Evolutionary conservation across 2,113 vertebrate species (phyloP).

Genomic region (Labeo rohita): DNA sequence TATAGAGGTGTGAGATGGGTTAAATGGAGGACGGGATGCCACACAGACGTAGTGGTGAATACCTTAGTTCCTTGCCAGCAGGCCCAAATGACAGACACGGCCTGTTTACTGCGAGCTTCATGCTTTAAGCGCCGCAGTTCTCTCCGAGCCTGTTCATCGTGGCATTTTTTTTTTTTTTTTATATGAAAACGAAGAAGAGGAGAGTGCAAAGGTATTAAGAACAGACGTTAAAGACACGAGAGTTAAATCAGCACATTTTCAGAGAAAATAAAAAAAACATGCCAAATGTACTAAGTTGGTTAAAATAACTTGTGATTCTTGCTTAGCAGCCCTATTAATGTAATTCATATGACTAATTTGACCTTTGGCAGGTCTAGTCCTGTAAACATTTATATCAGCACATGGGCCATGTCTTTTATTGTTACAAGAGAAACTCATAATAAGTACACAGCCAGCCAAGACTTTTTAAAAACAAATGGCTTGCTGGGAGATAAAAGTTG

Average conservation of each 20-base stretch:
- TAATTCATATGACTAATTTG: background rate
- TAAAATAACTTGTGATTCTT: background rate
- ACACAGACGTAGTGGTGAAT: conserved; percentile 67
- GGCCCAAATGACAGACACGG: conserved; percentile 98
- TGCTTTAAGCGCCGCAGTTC: conserved; percentile 96
- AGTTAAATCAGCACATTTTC: background rate
- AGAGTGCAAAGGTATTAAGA: conserved; percentile 45
- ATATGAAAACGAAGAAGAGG: background rate
- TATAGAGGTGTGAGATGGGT: conserved; percentile 23
- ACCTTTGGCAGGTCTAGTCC: background rate
- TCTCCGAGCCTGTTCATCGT: conserved; percentile 84
- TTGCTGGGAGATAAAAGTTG: background rate
- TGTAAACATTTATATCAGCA: background rate
- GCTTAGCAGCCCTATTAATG: background rate
- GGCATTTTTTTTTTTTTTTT: background rate
- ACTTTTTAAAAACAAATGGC: background rate
- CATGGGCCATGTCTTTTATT: background rate
- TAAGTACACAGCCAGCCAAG: background rate
- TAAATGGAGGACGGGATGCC: conserved; percentile 30
- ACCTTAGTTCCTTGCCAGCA: conserved; percentile 99
- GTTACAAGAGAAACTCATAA: background rate
- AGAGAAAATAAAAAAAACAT: background rate
- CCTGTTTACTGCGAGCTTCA: conserved; percentile 91
- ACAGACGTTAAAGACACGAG: conserved; percentile 24
- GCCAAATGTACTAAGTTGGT: background rate